Evolutionary conservation across 2,113 vertebrate species (phyloP), one percentile per base, ranked within the genome.

Genomic region (Cebus imitator): DNA sequence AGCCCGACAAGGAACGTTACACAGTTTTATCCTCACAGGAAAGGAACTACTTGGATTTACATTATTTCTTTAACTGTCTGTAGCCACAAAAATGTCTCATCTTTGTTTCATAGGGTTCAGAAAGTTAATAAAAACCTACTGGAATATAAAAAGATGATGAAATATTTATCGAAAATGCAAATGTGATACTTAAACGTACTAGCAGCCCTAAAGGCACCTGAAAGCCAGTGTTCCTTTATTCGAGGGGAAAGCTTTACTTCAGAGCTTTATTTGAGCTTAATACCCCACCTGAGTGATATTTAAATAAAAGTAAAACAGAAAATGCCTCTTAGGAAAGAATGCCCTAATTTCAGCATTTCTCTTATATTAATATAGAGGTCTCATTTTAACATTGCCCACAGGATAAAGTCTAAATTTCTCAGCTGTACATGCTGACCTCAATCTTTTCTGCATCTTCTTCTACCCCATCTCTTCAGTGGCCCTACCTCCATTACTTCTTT

Each of bases 301-400:
- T 91, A 93, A 95, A 89, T 95, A 91, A 86, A 72, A 73, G 43
- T 78, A 66, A 97, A 73, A 83, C 27, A 75, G 73, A 91, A 95
- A 96, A 75, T 12, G 32, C 27, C 86, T 91, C 96, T 84, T 79
- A 93, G 79, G 87, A 84, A 95, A 84, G 23, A 76, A 35, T 81
- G 95, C 8, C 86, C 91, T 93, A 64, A 17, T 96, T 97, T 94
- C n/a, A 82, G 52, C 82, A 37, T 93, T 91, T 90, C 58, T 93
- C 23, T 5, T 1, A 0, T 32, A 48, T 93, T 89, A 91, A 94
- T 82, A 89, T 57, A 37, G 52, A 87, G 48, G 30, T 57, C 81
- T 97, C 45, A 30, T 79, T 92, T 89, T 94, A 83, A 93, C 86
- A 18, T 81, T 57, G 86, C 76, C 87, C 76, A 45, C 35, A 85